Evolutionary conservation across 2,113 vertebrate genomes (phyloP).

Genomic region (Tyto alba): DNA sequence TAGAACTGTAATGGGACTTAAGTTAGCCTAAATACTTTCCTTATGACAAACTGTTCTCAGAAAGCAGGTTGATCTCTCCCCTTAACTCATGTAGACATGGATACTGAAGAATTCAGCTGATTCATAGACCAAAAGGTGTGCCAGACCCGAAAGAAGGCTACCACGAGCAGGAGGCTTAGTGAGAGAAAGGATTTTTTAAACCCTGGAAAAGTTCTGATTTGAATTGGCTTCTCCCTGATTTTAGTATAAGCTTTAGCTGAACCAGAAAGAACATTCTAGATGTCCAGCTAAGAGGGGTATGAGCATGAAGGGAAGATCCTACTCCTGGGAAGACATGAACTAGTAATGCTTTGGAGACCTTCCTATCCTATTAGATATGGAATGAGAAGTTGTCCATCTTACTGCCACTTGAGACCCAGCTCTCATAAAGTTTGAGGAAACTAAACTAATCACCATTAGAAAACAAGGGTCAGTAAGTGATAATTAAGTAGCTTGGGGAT

Average conservation of each 20-base stretch:
- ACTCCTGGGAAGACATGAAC: not conserved
- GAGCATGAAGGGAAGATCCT: not conserved
- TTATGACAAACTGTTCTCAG: not conserved
- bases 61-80: not conserved
- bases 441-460: slow-evolving; percentile 52
- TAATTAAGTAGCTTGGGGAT: slow-evolving; percentile 71
- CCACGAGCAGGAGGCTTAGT: not conserved
- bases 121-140: not conserved
- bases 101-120: not conserved
- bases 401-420: not conserved
- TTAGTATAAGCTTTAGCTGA: not conserved
- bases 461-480: slow-evolving; percentile 64
- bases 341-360: not conserved
- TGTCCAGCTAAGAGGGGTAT: not conserved
- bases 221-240: not conserved
- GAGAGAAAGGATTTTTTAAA: not conserved
- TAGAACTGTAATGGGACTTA: not conserved
- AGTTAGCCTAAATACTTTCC: not conserved
- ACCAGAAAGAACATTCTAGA: not conserved
- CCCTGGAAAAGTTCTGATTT: not conserved
- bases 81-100: not conserved
- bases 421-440: slow-evolving; percentile 36
- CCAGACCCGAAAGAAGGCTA: not conserved
- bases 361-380: not conserved
- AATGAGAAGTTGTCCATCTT: slow-evolving; percentile 28